Percentiles rank a stretch among this genome's conserved stretches.
Evolutionary conservation across 2,113 vertebrate genomes (phyloP).

Genomic region (Heptranchias perlo): DNA sequence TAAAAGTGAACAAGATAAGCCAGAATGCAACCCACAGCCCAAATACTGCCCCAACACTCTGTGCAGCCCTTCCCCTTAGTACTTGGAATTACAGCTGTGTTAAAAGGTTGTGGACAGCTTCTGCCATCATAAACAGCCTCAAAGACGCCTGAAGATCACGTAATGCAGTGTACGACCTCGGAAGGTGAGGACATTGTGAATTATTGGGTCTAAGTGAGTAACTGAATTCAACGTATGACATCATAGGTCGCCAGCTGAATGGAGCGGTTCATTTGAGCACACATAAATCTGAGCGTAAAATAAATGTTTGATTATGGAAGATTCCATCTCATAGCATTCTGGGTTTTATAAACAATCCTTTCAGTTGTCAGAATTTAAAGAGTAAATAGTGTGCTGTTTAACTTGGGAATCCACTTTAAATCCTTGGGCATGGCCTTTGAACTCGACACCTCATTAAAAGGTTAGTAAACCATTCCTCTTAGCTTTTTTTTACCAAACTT

Average conservation of each 20-base stretch:
- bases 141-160: not conserved
- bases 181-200: not conserved
- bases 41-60: not conserved
- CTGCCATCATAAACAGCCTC: not conserved
- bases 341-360: not conserved
- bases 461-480: not conserved
- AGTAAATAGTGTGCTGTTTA: not conserved
- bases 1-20: not conserved
- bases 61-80: not conserved
- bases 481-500: not conserved
- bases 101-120: not conserved
- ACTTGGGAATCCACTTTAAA: conserved; percentile 9
- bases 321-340: not conserved
- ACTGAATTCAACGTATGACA: not conserved
- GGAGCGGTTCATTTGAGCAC: not conserved
- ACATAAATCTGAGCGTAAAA: not conserved
- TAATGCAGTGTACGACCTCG: not conserved
- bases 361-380: conserved; percentile 10
- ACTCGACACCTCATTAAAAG: not conserved
- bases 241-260: not conserved
- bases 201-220: not conserved
- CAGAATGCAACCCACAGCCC: not conserved
- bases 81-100: not conserved
- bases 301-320: not conserved
- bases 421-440: not conserved